A percentile compares a stretch with the other conserved stretches of the same genome.
Evolutionary conservation across 2,113 vertebrate genomes (phyloP).

Genomic region (Plecturocebus donacophilus): DNA sequence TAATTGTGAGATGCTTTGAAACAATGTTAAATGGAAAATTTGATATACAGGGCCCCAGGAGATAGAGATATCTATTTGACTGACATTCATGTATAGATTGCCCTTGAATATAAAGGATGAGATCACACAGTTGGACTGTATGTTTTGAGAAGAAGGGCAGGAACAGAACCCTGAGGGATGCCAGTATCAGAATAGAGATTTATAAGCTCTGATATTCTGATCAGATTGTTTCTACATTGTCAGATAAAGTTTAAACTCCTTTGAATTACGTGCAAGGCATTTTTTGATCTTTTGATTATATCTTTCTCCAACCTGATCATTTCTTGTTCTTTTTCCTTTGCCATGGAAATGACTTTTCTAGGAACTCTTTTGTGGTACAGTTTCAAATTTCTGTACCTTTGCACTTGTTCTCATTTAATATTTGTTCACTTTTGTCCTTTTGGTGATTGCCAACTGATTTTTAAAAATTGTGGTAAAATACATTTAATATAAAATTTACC

Average conservation of each 20-base stretch:
- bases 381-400: not conserved
- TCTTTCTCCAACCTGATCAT: not conserved
- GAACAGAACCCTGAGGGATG: not conserved
- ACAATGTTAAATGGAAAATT: not conserved
- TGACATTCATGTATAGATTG: not conserved
- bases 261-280: not conserved
- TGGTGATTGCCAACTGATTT: not conserved
- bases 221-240: not conserved
- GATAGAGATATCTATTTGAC: not conserved
- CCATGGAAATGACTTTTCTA: not conserved
- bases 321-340: not conserved
- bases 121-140: not conserved
- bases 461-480: not conserved
- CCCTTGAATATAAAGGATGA: not conserved
- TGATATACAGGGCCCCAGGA: not conserved
- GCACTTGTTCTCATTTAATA: not conserved
- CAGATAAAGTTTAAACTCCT: not conserved
- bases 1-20: conserved; percentile 16
- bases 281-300: not conserved
- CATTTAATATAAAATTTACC: not conserved
- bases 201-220: not conserved
- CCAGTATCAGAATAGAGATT: not conserved
- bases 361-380: not conserved
- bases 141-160: not conserved
- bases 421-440: not conserved